These are phyloP conservation scores for Furnarius figulus DNA, from an alignment of 2,113 vertebrate species.

Conservation along the genomic window DNA sequence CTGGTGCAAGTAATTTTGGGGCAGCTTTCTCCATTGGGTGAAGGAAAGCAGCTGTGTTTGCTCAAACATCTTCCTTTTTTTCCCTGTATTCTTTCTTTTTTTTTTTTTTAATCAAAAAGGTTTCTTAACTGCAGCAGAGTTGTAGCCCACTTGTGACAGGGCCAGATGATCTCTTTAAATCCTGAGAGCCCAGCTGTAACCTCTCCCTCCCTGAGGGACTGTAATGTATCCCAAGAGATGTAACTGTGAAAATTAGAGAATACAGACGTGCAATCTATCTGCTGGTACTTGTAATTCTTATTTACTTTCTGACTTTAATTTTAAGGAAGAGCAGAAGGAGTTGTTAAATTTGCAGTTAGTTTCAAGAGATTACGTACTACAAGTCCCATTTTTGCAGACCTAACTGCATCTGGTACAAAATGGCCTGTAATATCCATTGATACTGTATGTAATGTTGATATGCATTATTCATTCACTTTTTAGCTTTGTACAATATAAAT, in stretches of 20 bases:
- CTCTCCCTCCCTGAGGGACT: not conserved
- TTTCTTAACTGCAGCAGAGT: not conserved
- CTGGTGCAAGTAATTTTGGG: not conserved
- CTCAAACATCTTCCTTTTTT: not conserved
- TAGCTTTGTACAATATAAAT: not conserved
- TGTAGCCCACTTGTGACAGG: not conserved
- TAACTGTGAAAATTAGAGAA: not conserved
- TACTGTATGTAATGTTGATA: not conserved
- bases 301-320: not conserved
- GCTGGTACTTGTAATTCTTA: not conserved
- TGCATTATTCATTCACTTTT: not conserved
- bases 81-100: not conserved
- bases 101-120: not conserved
- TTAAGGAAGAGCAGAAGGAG: not conserved
- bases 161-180: not conserved
- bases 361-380: not conserved
- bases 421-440: not conserved
- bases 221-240: not conserved
- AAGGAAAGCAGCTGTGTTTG: not conserved
- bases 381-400: not conserved
- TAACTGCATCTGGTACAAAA: not conserved
- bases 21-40: not conserved
- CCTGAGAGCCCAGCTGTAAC: not conserved
- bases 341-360: not conserved
- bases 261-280: not conserved